These are phyloP conservation scores for Philonicus albiceps DNA, from an alignment of 2,888 invertebrate genomes.

Conservation along the genomic window DNA sequence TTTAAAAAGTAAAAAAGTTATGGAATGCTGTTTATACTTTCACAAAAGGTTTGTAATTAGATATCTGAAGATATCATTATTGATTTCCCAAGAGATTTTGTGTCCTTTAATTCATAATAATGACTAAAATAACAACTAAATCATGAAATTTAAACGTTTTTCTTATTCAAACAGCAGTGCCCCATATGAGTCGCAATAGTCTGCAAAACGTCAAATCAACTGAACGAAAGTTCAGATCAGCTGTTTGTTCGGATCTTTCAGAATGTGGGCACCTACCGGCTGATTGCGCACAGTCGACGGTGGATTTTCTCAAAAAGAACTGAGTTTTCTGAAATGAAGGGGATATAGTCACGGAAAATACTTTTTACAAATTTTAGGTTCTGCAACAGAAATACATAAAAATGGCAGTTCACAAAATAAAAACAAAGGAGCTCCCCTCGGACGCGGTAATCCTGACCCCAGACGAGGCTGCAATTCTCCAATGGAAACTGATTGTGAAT, in stretches of 20 bases:
- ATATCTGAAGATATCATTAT: background rate
- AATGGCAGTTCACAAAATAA: constrained; percentile 69
- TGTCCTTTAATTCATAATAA: background rate
- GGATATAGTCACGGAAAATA: background rate
- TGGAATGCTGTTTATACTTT: background rate
- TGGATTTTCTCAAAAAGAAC: background rate
- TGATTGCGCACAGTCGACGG: background rate
- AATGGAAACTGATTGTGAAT: constrained; percentile 67
- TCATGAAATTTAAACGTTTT: background rate
- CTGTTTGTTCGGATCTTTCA: background rate
- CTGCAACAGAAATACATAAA: constrained; percentile 49
- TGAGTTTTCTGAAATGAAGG: background rate
- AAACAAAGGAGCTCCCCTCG: constrained; percentile 65
- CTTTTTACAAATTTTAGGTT: background rate
- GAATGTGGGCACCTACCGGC: background rate
- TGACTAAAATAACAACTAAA: background rate
- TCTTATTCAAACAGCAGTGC: background rate
- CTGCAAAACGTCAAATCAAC: background rate
- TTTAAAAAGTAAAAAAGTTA: background rate
- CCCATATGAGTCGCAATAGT: background rate
- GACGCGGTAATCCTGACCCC: constrained; percentile 69
- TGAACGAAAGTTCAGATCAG: background rate
- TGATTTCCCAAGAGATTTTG: background rate
- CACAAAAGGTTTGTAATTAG: background rate
- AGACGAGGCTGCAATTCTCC: constrained; percentile 69